A percentile compares a stretch with the other conserved stretches of the same genome.
phyloP scores from a whole-genome alignment of 2,113 vertebrate genomes.

The Planiliza haematocheilus region DNA sequence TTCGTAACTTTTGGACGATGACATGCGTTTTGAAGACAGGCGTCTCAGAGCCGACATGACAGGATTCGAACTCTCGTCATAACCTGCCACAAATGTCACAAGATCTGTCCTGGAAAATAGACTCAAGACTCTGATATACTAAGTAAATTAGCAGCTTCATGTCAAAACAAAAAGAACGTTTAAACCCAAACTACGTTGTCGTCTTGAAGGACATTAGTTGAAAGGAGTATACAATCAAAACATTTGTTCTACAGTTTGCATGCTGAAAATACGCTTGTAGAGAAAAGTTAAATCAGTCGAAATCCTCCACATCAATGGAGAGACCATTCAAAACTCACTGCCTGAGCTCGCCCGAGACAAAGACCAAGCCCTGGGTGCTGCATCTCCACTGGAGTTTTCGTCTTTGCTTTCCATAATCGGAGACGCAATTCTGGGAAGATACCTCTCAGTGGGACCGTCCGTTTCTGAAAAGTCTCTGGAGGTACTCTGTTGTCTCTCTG shows the following conservation, averaged over 20 bases:
- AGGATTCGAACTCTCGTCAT: conserved; percentile 82
- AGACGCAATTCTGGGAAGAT: conserved; percentile 14
- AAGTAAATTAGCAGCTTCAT: neutral
- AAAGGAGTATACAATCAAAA: neutral
- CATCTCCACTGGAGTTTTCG: conserved; percentile 45
- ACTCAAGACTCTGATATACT: neutral
- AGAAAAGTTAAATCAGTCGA: too few relatives aligned
- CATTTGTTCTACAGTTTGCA: too few relatives aligned
- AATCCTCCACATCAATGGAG: neutral
- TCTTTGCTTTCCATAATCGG: conserved; percentile 45
- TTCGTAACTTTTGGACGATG: conserved; percentile 91
- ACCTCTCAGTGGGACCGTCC: conserved; percentile 27
- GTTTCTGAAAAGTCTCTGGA: conserved; percentile 11
- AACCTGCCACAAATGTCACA: conserved; percentile 87
- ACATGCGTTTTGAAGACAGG: conserved; percentile 83
- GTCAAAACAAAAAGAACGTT: neutral
- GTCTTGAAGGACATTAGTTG: too few relatives aligned
- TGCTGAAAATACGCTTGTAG: too few relatives aligned
- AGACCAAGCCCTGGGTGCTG: conserved; percentile 41
- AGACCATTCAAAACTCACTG: conserved; percentile 69
- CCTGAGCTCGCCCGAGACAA: conserved; percentile 65
- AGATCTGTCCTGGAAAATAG: conserved; percentile 81
- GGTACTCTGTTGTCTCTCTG: conserved; percentile 23
- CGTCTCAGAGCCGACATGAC: conserved; percentile 85
- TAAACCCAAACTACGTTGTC: too few relatives aligned